Conservation (phyloP, 2,113 vertebrate species). For the Hystrix brachyura region DNA sequence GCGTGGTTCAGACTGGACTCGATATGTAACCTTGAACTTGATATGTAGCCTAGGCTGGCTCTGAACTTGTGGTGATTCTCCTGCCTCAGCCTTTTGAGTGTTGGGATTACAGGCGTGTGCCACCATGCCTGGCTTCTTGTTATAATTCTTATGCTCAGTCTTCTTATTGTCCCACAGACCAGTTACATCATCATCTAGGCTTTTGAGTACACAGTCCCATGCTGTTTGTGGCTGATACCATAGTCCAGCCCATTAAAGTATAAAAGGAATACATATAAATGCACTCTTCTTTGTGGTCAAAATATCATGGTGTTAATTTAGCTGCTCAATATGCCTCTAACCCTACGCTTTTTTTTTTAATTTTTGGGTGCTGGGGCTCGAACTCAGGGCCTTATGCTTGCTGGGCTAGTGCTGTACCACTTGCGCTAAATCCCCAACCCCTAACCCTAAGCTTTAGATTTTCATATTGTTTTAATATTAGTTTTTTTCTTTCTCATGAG, state of each 20-base stretch:
- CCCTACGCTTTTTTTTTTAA: not conserved
- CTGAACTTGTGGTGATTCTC: not conserved
- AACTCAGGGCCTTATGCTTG: too few species aligned
- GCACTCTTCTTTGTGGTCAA: not conserved
- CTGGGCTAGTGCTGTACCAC: too few species aligned
- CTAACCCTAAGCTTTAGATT: not conserved
- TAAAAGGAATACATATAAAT: not conserved
- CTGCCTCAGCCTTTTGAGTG: not conserved
- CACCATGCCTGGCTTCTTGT: not conserved
- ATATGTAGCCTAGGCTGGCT: not conserved
- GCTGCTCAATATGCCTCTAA: too few species aligned
- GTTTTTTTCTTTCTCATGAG: not conserved
- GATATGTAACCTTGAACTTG: not conserved
- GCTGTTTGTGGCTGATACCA: not conserved
- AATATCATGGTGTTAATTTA: not conserved
- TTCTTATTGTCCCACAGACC: not conserved
- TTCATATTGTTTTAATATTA: not conserved
- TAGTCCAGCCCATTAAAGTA: not conserved
- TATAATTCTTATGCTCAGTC: not conserved
- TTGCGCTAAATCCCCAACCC: too few species aligned
- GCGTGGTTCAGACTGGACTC: not conserved
- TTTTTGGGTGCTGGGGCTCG: too few species aligned
- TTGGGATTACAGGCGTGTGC: not conserved
- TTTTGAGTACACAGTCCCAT: accelerated
- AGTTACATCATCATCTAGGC: not conserved